A percentile compares a stretch with the other conserved stretches of the same genome.
Conservation (phyloP, 2,888 invertebrate species). For the Lamellibrachia columna region DNA sequence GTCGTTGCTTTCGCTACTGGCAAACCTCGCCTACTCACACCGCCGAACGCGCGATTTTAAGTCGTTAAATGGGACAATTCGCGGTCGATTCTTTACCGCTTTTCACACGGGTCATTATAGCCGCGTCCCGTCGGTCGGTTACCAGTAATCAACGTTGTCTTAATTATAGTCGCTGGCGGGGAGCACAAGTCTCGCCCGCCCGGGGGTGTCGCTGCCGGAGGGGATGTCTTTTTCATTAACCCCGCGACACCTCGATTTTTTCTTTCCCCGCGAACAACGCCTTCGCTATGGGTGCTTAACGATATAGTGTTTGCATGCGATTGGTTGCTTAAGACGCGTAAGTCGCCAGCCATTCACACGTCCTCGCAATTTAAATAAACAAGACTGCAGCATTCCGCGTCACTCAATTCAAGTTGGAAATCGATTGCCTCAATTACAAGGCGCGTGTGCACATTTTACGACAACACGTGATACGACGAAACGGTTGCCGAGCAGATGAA, state of each 20-base stretch:
- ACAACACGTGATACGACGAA: not conserved
- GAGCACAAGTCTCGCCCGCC: not conserved
- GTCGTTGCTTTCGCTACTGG: not conserved
- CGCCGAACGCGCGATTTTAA: not conserved
- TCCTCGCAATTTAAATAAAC: not conserved
- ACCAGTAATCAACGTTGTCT: slow-evolving; percentile 12
- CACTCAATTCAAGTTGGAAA: not conserved
- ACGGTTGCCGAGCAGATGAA: not conserved
- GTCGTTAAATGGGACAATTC: slow-evolving; percentile 16
- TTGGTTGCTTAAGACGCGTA: not conserved
- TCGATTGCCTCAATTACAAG: not conserved
- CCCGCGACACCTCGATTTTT: not conserved
- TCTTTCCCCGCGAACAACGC: not conserved
- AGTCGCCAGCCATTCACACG: not conserved
- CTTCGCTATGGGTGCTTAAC: slow-evolving; percentile 16
- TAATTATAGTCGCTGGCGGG: not conserved
- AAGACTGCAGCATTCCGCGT: not conserved
- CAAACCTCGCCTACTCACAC: not conserved
- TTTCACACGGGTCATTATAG: not conserved
- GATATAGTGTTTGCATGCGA: not conserved
- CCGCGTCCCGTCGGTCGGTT: not conserved
- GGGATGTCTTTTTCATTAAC: slow-evolving; percentile 10
- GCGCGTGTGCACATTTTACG: not conserved
- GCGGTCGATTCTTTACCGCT: slow-evolving; percentile 6
- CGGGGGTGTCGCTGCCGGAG: not conserved